Evolutionary conservation across 2,113 vertebrate genomes (phyloP), one percentile per base, ranked within the genome.

Genomic region (Clupea harengus): DNA sequence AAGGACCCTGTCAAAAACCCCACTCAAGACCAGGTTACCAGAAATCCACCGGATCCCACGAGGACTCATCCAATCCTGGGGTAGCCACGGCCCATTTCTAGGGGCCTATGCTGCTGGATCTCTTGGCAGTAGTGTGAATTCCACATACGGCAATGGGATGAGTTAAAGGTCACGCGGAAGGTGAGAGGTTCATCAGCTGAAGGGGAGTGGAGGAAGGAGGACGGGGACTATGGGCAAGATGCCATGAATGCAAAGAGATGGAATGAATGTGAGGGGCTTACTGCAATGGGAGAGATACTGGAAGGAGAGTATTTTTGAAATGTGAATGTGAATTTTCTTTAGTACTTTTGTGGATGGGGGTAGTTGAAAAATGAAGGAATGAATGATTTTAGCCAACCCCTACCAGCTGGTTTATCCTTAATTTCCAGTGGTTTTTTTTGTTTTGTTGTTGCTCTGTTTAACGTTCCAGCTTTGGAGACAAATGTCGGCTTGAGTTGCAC

Each of bases 401-500:
- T 13, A 72, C 4, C 28, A 11, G 13, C 2, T 39, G 39, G 39
- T 75, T 75, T 39, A 39, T 75, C 67, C 13, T 10, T 39, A 54
- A 18, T 54, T 15, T 22, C 18, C 15, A 9, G 50, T 52, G 11
- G 4, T 52, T 67, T 67, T 72, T 32, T 4, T 72, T 75, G 39
- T 1, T 75, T 67, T 39, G 39, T 39, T 39, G 39, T 39, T 39
- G 4, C 13, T 57, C 54, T 32, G 11, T 75, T 75, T 75, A 75
- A 39, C 28, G 67, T 75, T 75, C 28, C 28, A 75, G 25, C 32
- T 39, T 75, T 11, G 11, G 11, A 75, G 67, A 75, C 10, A 75
- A 75, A 75, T 75, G 67, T 75, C 67, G 39, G 15, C 67, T 75
- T 75, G 13, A 39, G 67, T 75, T 75, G 67, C 28, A 39, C 67